Evolutionary conservation across 1,140 invertebrate genomes (phyloP), one percentile per base, ranked within the genome.

Genomic region (Popillia japonica): DNA sequence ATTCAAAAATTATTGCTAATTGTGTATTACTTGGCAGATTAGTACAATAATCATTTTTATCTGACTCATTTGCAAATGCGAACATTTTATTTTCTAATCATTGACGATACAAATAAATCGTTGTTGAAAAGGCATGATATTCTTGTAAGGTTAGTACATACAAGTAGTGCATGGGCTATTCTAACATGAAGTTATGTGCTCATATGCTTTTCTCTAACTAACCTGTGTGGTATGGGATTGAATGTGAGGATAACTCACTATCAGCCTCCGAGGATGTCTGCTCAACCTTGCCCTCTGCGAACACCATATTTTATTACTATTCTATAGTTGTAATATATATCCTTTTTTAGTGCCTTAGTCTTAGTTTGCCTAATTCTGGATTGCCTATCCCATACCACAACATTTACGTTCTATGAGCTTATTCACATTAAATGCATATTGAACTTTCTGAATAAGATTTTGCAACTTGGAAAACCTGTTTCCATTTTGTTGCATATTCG

Each of bases 171-270:
- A 78, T 80, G 79, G 79, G 79, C 80, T 83, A 81, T 77, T 78
- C 72, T 82, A 81, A 78, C 27, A 79, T 78, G 75, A 77, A 78
- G 59, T 76, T 73, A 73, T 17, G 72, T 73, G 72, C 40, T 34
- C 40, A 17, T 64, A 64, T 75, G 75, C 77, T 72, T 44, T 48
- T 78, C 61, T 80, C 55, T 68, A 89, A 91, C 90, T 90, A 88
- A 92, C 91, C 91, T 90, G 90, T 89, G 90, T 92, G 91, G 87
- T 93, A 94, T 85, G 87, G 86, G 88, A 93, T 91, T 88, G 93
- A 92, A 88, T 93, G 91, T 89, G 92, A 94, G 87, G 93, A 93
- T 86, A 93, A 90, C 90, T 93, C 92, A 89, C 92, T 93, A 89
- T 95, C 94, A 88, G 92, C 93, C 88, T 93, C 93, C 84, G 92